A percentile compares a stretch with the other conserved stretches of the same genome.
Evolutionary conservation across 2,797 vertebrate species (phyloP).

Genomic region (Spheniscus humboldti): DNA sequence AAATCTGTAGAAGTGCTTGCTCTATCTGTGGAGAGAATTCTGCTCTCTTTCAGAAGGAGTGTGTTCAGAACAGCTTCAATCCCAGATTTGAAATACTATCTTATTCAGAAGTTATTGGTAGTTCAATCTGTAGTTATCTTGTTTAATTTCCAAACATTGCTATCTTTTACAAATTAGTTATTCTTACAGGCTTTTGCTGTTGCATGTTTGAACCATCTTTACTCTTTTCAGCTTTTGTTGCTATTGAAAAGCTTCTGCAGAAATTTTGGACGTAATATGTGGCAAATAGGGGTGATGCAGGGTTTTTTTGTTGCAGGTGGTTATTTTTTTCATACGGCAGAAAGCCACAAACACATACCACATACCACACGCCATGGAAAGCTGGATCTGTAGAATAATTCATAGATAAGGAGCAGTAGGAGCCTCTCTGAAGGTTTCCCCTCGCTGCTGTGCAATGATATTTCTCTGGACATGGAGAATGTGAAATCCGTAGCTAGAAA

Average conservation of each 20-base stretch:
- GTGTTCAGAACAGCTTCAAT: neutral
- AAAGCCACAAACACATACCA: neutral
- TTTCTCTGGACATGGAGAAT: neutral
- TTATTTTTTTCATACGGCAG: neutral
- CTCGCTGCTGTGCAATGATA: neutral
- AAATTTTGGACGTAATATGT: neutral
- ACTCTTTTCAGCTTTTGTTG: neutral
- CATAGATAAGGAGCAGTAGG: neutral
- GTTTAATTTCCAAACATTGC: neutral
- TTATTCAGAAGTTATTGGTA: neutral
- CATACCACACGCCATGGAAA: neutral
- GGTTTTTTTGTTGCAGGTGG: neutral
- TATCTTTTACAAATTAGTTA: neutral
- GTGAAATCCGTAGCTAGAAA: neutral
- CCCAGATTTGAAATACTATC: neutral
- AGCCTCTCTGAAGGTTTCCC: neutral
- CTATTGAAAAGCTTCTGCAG: neutral
- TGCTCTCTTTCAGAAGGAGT: neutral
- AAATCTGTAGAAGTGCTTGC: neutral
- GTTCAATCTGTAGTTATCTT: neutral
- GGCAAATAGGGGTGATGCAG: neutral
- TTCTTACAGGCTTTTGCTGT: neutral
- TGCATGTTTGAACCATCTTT: neutral
- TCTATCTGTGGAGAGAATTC: neutral
- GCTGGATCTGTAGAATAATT: neutral